Conservation (phyloP, 2,888 invertebrate species). For the Petrolisthes cinctipes region DNA sequence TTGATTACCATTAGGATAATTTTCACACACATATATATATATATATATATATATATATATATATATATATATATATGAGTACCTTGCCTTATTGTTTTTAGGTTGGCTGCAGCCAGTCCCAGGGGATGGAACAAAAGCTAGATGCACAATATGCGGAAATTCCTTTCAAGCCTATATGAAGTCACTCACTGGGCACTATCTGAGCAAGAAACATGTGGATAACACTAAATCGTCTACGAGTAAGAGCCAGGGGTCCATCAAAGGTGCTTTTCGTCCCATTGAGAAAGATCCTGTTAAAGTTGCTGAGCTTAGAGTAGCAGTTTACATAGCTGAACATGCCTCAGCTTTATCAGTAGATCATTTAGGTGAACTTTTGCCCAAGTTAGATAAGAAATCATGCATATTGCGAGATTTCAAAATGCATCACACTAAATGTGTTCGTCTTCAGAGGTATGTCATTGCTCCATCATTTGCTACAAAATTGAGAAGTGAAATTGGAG, state of each 20-base stretch:
- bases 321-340: no score
- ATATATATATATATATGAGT: background rate
- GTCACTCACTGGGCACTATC: background rate
- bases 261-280: background rate
- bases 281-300: no score
- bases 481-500: constrained; percentile 21
- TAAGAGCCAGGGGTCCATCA: constrained; percentile 4
- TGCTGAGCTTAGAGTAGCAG: no score
- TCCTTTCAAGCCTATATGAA: background rate
- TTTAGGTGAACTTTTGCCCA: constrained; percentile 25
- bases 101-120: constrained; percentile 18
- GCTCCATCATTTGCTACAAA: constrained; percentile 30
- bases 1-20: constrained; percentile 8
- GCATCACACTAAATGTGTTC: no score
- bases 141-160: constrained; percentile 9
- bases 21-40: background rate
- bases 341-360: constrained; percentile 23
- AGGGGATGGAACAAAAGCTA: background rate
- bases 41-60: no score
- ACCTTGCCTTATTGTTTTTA: background rate
- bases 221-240: constrained; percentile 7
- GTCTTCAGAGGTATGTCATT: constrained; percentile 22
- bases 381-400: constrained; percentile 17
- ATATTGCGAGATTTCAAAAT: background rate
- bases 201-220: background rate